Evolutionary conservation across 1,140 invertebrate species (phyloP).

Genomic region (Meloidogyne hapla): DNA sequence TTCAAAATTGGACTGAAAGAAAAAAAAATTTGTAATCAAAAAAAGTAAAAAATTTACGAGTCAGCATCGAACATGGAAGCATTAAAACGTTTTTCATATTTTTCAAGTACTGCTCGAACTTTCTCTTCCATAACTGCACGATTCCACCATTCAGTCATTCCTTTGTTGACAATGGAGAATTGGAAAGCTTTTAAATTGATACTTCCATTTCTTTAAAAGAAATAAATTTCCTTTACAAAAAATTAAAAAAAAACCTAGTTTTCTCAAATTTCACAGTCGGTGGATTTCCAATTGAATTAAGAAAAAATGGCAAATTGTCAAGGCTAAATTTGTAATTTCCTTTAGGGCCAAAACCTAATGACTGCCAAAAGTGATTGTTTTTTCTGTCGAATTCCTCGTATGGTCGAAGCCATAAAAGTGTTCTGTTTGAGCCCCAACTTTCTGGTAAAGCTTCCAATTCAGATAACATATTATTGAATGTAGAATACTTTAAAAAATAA

Average conservation of each 20-base stretch:
- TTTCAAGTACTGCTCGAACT: constrained; percentile 43
- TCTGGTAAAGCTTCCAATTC: constrained; percentile 56
- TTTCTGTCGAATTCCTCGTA: constrained; percentile 56
- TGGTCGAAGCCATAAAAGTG: constrained; percentile 52
- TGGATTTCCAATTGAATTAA: constrained; percentile 54
- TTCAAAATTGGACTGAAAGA: constrained; percentile 48
- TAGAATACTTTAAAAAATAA: constrained; percentile 43
- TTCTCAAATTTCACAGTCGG: constrained; percentile 43
- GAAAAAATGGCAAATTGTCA: constrained; percentile 52
- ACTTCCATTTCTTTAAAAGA: constrained; percentile 11
- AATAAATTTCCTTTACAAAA: too few relatives aligned
- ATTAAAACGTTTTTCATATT: constrained; percentile 33
- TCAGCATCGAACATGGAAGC: constrained; percentile 39
- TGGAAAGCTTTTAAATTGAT: constrained; percentile 47
- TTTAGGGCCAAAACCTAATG: constrained; percentile 33
- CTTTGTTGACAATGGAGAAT: constrained; percentile 52
- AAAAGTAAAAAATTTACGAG: not conserved
- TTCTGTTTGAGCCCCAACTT: constrained; percentile 54
- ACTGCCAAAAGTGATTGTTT: constrained; percentile 28
- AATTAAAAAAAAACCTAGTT: constrained; percentile 3
- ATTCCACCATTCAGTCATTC: constrained; percentile 61
- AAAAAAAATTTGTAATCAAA: too few relatives aligned
- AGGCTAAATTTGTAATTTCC: constrained; percentile 38
- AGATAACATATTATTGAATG: constrained; percentile 55
- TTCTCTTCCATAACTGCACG: constrained; percentile 54